These are phyloP conservation scores for Oscheius sp. DNA, from an alignment of 2,888 invertebrate genomes.

Conservation along the genomic window DNA sequence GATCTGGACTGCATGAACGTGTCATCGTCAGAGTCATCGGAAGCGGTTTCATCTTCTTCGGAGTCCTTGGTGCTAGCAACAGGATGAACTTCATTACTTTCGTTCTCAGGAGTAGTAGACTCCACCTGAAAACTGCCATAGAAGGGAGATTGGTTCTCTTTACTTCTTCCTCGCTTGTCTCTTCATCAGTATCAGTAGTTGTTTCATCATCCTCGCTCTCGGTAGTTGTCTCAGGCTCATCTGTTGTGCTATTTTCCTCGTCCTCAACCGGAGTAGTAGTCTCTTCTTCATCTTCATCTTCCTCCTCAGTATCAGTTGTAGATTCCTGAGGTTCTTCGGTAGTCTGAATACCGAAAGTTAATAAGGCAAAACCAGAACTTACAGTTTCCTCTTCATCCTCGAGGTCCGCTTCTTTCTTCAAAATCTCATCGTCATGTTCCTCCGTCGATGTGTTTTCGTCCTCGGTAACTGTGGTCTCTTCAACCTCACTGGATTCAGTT, in stretches of 20 bases:
- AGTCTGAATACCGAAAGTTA: neutral
- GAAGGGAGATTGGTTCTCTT: neutral
- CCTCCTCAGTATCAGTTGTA: neutral
- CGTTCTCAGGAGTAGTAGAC: constrained; percentile 8
- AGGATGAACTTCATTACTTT: constrained; percentile 34
- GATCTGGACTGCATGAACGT: constrained; percentile 13
- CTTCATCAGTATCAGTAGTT: constrained; percentile 37
- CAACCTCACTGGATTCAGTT: constrained; percentile 4
- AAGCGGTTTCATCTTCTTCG: constrained; percentile 32
- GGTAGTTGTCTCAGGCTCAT: constrained; percentile 6
- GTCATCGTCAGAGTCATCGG: constrained; percentile 17
- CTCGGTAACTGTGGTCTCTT: neutral
- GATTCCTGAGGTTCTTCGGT: neutral
- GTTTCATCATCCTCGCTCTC: neutral
- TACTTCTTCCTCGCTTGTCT: constrained; percentile 41
- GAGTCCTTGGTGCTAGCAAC: constrained; percentile 40
- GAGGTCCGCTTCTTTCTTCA: neutral
- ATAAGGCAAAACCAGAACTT: neutral
- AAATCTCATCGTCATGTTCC: neutral
- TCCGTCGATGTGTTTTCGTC: constrained; percentile 3
- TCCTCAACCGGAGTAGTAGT: neutral
- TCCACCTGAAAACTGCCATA: constrained; percentile 1
- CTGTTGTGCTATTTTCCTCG: constrained; percentile 25
- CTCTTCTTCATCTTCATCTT: constrained; percentile 12
- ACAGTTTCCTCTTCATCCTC: constrained; percentile 3